Evolutionary conservation across 2,888 invertebrate genomes (phyloP).

Genomic region (Cheilosia vernalis): DNA sequence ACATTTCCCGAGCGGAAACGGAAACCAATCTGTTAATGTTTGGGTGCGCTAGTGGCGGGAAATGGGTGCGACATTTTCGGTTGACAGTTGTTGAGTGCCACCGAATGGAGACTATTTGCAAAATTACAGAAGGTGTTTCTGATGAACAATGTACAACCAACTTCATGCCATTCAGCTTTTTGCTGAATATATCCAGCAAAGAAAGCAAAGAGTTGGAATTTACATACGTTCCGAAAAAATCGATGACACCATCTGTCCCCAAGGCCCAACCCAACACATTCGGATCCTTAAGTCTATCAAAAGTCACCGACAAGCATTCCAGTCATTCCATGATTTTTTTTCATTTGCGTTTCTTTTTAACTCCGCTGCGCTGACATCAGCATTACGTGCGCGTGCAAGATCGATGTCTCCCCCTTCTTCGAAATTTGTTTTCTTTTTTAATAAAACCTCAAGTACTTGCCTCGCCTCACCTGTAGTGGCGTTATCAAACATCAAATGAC

Average conservation of each 20-base stretch:
- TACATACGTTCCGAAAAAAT: neutral
- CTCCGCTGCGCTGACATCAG: slow-evolving; percentile 51
- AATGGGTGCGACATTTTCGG: no score
- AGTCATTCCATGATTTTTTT: slow-evolving; percentile 34
- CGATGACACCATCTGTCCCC: slow-evolving; percentile 35
- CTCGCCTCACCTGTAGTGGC: slow-evolving; percentile 34
- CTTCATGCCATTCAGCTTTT: no score
- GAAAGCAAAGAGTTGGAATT: no score
- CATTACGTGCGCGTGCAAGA: slow-evolving; percentile 40
- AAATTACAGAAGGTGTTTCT: no score
- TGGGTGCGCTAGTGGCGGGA: no score
- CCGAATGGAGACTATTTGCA: no score
- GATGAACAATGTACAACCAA: no score
- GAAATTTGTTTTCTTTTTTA: slow-evolving; percentile 5
- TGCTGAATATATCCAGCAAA: no score
- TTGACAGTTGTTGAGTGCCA: no score
- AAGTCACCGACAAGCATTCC: slow-evolving; percentile 36
- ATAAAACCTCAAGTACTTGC: slow-evolving; percentile 20
- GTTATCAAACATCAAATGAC: slow-evolving; percentile 51
- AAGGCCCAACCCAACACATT: slow-evolving; percentile 39
- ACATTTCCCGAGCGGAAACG: no score
- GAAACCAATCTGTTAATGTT: no score
- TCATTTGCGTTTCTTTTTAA: slow-evolving; percentile 30
- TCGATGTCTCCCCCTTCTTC: slow-evolving; percentile 20
- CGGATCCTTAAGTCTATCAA: slow-evolving; percentile 49